These are phyloP conservation scores for Mystacides longicornis DNA, from an alignment of 2,888 invertebrate species.

Conservation along the genomic window DNA sequence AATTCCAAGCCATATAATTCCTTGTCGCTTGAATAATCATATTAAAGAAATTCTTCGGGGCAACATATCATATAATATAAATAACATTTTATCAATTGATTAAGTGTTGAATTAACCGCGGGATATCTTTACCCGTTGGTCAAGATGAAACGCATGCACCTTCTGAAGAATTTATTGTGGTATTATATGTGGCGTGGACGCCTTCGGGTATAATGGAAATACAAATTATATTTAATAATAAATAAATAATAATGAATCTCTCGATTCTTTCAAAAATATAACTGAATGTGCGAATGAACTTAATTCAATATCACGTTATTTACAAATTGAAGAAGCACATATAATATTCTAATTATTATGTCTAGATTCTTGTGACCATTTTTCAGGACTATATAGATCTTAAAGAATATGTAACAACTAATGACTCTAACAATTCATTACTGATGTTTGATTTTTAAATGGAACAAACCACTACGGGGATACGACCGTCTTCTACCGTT, in stretches of 20 bases:
- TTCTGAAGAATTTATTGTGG: slow-evolving; percentile 11
- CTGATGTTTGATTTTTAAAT: no score
- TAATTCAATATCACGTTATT: no score
- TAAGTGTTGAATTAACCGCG: slow-evolving; percentile 20
- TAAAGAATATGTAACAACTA: no score
- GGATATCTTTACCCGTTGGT: slow-evolving; percentile 15
- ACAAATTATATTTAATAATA: slow-evolving; percentile 7
- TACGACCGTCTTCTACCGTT: no score
- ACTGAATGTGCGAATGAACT: no score
- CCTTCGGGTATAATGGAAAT: slow-evolving; percentile 6
- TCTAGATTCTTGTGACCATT: no score
- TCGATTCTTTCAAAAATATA: background rate
- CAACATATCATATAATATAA: background rate
- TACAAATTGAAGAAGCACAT: no score
- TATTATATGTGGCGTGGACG: slow-evolving; percentile 5
- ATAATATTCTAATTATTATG: no score
- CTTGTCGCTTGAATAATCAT: background rate
- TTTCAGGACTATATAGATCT: no score
- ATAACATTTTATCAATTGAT: slow-evolving; percentile 17
- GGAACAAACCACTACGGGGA: no score
- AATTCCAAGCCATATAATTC: background rate
- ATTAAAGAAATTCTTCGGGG: background rate
- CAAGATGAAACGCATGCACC: background rate
- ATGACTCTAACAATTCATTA: no score
- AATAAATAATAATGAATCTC: slow-evolving; percentile 10